Percentiles rank a stretch among this genome's conserved stretches.
Conservation (phyloP, 53 echinoderm and acorn worm genomes). For the Echinarachnius parma region DNA sequence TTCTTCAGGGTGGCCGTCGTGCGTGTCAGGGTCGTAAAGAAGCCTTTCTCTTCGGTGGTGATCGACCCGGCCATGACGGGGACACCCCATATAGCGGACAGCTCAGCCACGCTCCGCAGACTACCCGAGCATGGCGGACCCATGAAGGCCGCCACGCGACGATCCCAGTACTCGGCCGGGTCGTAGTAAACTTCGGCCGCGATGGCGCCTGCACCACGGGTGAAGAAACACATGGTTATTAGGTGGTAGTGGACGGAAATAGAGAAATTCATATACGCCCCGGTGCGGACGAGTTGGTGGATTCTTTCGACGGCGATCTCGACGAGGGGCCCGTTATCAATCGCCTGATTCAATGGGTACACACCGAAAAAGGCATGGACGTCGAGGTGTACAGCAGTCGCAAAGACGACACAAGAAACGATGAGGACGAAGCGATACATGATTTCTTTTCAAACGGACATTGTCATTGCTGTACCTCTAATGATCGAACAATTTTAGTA, state of each 20-base stretch:
- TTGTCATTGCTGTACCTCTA: too few species aligned
- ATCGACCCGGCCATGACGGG: constrained; percentile 63
- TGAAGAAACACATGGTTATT: neutral
- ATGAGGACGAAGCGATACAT: too few species aligned
- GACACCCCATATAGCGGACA: constrained; percentile 64
- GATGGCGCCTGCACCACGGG: constrained; percentile 9
- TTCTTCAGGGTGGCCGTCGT: constrained; percentile 33
- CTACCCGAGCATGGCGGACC: constrained; percentile 71
- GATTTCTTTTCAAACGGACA: too few species aligned
- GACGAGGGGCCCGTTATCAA: constrained; percentile 7
- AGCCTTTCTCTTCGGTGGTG: constrained; percentile 37
- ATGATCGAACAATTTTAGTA: too few species aligned
- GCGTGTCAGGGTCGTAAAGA: constrained; percentile 55
- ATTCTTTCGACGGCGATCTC: constrained; percentile 23
- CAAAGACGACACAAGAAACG: too few species aligned
- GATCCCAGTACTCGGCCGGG: neutral
- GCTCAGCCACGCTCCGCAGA: constrained; percentile 52
- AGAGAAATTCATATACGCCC: constrained; percentile 10
- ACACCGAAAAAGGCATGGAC: constrained; percentile 22
- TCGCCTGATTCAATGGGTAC: neutral
- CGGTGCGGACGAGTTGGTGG: neutral
- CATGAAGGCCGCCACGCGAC: constrained; percentile 54
- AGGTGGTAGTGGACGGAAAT: constrained; percentile 3
- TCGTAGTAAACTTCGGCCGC: constrained; percentile 46
- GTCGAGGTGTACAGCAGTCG: too few species aligned